Percentiles rank a stretch among this genome's conserved stretches.
These are phyloP conservation scores for Cervus canadensis DNA, from an alignment of 2,113 vertebrate genomes.

Conservation along the genomic window DNA sequence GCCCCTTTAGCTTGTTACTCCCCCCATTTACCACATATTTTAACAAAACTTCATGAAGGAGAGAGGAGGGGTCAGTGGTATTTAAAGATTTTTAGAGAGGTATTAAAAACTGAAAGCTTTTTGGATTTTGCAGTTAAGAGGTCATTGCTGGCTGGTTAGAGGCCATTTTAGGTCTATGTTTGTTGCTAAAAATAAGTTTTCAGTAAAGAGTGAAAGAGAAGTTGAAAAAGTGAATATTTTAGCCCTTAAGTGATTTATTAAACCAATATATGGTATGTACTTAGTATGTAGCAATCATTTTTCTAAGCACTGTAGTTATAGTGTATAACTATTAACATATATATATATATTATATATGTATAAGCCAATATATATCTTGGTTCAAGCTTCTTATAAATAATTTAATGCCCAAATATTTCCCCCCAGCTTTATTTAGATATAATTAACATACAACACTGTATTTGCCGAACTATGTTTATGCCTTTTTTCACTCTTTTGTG, in stretches of 20 bases:
- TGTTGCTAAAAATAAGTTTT: not conserved
- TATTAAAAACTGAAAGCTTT: not conserved
- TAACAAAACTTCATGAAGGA: not conserved
- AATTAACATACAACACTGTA: not conserved
- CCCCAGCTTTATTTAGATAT: not conserved
- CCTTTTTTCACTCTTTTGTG: not conserved
- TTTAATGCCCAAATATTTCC: not conserved
- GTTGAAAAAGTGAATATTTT: not conserved
- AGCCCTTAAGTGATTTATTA: not conserved
- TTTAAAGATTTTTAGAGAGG: conserved; percentile 4
- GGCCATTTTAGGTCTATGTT: not conserved
- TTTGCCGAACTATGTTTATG: not conserved
- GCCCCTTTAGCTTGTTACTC: too few species aligned
- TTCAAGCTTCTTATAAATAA: not conserved
- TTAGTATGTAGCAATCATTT: not conserved
- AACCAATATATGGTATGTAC: not conserved
- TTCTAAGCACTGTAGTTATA: not conserved
- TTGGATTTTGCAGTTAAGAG: not conserved
- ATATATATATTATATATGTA: not conserved
- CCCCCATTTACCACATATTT: not conserved
- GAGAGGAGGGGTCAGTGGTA: not conserved
- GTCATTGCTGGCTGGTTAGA: not conserved
- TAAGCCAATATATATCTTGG: not conserved
- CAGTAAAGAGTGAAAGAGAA: not conserved
- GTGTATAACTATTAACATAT: not conserved